Evolutionary conservation across 2,797 vertebrate species (phyloP).

Genomic region (Merluccius polli): DNA sequence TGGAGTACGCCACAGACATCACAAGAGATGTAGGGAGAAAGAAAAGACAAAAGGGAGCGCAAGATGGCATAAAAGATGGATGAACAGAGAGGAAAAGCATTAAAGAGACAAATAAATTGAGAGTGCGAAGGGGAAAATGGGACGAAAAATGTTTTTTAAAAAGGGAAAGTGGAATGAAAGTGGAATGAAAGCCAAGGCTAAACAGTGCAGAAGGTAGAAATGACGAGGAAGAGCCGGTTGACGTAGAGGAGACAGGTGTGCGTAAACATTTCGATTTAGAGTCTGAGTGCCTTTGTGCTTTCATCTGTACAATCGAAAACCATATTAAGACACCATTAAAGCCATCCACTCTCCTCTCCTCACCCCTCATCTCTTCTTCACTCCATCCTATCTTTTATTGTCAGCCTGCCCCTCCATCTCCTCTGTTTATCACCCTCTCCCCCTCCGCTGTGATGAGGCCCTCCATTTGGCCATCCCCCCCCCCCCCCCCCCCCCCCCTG

Average conservation of each 20-base stretch:
- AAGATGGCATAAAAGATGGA: background rate
- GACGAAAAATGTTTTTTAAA: background rate
- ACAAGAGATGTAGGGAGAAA: background rate
- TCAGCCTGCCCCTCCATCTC: background rate
- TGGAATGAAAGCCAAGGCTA: background rate
- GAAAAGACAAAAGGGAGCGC: background rate
- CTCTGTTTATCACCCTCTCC: background rate
- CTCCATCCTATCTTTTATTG: constrained; percentile 47
- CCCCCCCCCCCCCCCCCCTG: background rate
- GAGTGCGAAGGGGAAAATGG: background rate
- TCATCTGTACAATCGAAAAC: background rate
- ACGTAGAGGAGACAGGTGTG: constrained; percentile 6
- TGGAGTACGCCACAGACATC: constrained; percentile 71
- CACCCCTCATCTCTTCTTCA: constrained; percentile 56
- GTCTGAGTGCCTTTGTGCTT: background rate
- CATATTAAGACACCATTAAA: background rate
- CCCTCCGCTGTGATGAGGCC: background rate
- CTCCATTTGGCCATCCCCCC: background rate
- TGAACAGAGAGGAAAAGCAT: background rate
- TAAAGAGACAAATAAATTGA: background rate
- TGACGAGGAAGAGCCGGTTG: constrained; percentile 1
- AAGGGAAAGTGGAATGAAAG: background rate
- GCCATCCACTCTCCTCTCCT: background rate
- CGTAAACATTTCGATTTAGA: constrained; percentile 6
- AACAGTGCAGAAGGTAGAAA: background rate